These are phyloP conservation scores for Verasper variegatus DNA, from an alignment of 2,113 vertebrate species.

Conservation along the genomic window DNA sequence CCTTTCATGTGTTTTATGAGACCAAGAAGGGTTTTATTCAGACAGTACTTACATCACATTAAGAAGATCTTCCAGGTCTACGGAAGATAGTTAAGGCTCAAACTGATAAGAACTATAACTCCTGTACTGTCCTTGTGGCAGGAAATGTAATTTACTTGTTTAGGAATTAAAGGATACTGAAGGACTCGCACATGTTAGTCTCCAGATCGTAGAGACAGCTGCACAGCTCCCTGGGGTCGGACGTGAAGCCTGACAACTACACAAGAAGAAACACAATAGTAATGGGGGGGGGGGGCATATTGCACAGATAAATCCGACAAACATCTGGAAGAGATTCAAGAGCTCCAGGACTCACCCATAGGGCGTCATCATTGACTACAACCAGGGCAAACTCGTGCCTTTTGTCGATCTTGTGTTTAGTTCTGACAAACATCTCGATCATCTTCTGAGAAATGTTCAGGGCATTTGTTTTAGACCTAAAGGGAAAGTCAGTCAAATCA, in stretches of 20 bases:
- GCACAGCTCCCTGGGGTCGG: slow-evolving; percentile 94
- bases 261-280: not conserved
- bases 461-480: slow-evolving; percentile 92
- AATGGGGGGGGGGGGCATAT: not conserved
- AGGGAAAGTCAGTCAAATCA: slow-evolving; percentile 7
- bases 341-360: slow-evolving; percentile 86
- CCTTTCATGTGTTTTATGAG: not conserved
- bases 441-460: slow-evolving; percentile 97
- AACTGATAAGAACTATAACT: slow-evolving; percentile 19
- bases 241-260: slow-evolving; percentile 95
- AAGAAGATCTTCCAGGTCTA: slow-evolving; percentile 95
- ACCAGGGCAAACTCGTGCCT: slow-evolving; percentile 94
- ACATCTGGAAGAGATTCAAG: not conserved
- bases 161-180: slow-evolving; percentile 89
- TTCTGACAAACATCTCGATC: slow-evolving; percentile 98
- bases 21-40: not conserved
- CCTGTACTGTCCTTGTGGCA: not conserved
- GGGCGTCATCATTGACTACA: slow-evolving; percentile 92
- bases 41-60: slow-evolving; percentile 90
- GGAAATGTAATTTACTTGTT: not conserved
- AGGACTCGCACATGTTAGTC: slow-evolving; percentile 91
- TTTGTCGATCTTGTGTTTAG: slow-evolving; percentile 97
- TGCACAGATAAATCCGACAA: not conserved
- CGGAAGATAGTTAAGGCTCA: slow-evolving; percentile 35
- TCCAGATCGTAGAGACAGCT: slow-evolving; percentile 97